These are phyloP conservation scores for Spisula subtruncata DNA, from an alignment of 2,888 invertebrate species.

Conservation along the genomic window DNA sequence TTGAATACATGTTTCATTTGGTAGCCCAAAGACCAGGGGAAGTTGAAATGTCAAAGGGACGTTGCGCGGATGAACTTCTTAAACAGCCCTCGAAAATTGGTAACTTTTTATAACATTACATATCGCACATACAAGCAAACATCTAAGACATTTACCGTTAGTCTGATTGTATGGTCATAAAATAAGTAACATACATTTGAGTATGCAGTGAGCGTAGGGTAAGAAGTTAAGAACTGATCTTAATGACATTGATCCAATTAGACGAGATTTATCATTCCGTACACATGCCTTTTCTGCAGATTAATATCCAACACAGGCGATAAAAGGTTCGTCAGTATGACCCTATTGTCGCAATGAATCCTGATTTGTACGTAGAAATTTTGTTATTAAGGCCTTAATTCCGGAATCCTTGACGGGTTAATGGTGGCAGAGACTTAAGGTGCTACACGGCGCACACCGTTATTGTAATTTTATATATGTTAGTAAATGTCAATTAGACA, in stretches of 20 bases:
- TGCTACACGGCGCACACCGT: not conserved
- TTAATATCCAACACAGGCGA: not conserved
- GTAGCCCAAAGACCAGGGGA: too few relatives aligned
- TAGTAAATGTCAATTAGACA: not conserved
- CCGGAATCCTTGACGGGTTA: not conserved
- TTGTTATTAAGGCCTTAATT: not conserved
- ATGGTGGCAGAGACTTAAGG: not conserved
- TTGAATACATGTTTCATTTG: too few relatives aligned
- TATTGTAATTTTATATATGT: not conserved
- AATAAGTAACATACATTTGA: not conserved
- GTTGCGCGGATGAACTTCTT: too few relatives aligned
- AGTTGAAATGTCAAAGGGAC: too few relatives aligned
- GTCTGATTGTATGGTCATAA: too few relatives aligned
- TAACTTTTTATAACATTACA: too few relatives aligned
- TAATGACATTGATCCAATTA: not conserved
- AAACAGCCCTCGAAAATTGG: too few relatives aligned
- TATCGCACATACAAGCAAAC: too few relatives aligned
- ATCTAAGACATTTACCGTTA: too few relatives aligned
- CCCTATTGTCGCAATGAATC: constrained; percentile 2
- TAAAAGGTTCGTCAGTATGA: not conserved
- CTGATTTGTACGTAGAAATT: not conserved
- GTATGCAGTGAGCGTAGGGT: not conserved
- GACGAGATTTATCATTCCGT: not conserved
- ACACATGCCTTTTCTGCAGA: not conserved
- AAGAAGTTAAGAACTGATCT: not conserved